Conservation (phyloP, 1,140 invertebrate genomes). For the Rhizoglyphus robini region DNA sequence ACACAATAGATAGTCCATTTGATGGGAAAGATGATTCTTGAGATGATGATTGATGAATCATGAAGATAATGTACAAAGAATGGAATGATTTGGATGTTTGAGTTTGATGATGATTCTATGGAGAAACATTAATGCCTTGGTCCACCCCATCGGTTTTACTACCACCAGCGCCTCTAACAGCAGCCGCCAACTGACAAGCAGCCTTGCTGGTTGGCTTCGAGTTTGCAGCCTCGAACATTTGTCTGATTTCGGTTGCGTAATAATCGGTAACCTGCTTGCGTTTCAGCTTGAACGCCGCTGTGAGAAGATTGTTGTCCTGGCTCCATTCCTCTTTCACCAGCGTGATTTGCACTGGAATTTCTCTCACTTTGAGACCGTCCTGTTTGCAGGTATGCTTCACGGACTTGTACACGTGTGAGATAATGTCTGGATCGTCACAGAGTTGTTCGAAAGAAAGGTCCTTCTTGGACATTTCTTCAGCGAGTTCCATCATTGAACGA, state of each 20-base stretch:
- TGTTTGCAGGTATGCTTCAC: background rate
- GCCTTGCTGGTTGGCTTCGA: too few relatives aligned
- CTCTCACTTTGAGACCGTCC: conserved; percentile 25
- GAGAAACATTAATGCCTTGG: too few relatives aligned
- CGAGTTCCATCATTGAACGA: conserved; percentile 49
- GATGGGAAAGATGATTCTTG: too few relatives aligned
- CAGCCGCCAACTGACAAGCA: too few relatives aligned
- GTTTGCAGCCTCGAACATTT: too few relatives aligned
- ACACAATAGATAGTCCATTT: too few relatives aligned
- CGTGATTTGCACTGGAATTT: conserved; percentile 36
- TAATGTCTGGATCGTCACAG: conserved; percentile 46
- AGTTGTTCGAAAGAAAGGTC: conserved; percentile 53
- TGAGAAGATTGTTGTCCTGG: conserved; percentile 40
- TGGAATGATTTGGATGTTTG: too few relatives aligned
- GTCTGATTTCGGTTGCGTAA: conserved; percentile 25
- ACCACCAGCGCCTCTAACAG: too few relatives aligned
- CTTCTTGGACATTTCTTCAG: conserved; percentile 42
- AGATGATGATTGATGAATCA: too few relatives aligned
- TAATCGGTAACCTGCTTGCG: conserved; percentile 25
- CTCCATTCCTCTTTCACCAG: conserved; percentile 38
- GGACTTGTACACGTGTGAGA: background rate
- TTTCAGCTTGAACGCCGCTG: conserved; percentile 38
- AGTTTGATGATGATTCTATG: too few relatives aligned
- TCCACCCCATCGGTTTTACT: too few relatives aligned
- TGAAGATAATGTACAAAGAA: too few relatives aligned